phyloP scores from a whole-genome alignment of 2,797 vertebrate species.

The Danio jaintianensis region DNA sequence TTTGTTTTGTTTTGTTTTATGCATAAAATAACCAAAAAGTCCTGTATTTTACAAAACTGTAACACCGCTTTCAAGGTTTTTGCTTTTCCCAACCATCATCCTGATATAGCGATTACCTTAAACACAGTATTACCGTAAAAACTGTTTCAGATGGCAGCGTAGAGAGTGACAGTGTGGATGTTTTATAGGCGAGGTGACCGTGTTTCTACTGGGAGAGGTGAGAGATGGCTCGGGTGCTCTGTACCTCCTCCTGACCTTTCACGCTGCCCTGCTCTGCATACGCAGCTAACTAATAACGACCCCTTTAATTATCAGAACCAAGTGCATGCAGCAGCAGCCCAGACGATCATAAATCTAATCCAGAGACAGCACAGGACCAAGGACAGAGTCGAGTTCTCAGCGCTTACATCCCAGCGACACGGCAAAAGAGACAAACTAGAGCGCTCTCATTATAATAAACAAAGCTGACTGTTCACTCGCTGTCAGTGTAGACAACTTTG shows the following conservation, averaged over 20 bases:
- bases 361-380: slow-evolving; percentile 56
- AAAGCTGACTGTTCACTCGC: background rate
- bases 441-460: slow-evolving; percentile 5
- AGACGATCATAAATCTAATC: slow-evolving; percentile 61
- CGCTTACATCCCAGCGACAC: slow-evolving; percentile 57
- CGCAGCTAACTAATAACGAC: slow-evolving; percentile 62
- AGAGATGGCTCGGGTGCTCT: slow-evolving; percentile 52
- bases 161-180: slow-evolving; percentile 19
- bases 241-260: slow-evolving; percentile 63
- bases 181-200: slow-evolving; percentile 47
- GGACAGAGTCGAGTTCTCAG: slow-evolving; percentile 44
- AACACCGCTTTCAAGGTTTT: too few species aligned
- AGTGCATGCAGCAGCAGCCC: slow-evolving; percentile 58
- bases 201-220: slow-evolving; percentile 57
- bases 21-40: background rate
- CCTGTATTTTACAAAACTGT: background rate
- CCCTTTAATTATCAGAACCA: slow-evolving; percentile 68
- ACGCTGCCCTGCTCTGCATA: slow-evolving; percentile 62
- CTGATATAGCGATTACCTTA: background rate
- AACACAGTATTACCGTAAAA: slow-evolving; percentile 26
- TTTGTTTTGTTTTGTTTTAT: background rate
- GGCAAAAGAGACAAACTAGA: slow-evolving; percentile 40
- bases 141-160: slow-evolving; percentile 24
- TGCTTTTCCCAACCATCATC: background rate
- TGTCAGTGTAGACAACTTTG: slow-evolving; percentile 21